Conservation (phyloP, 2,888 invertebrate species). For the Caenorhabditis virilis region DNA sequence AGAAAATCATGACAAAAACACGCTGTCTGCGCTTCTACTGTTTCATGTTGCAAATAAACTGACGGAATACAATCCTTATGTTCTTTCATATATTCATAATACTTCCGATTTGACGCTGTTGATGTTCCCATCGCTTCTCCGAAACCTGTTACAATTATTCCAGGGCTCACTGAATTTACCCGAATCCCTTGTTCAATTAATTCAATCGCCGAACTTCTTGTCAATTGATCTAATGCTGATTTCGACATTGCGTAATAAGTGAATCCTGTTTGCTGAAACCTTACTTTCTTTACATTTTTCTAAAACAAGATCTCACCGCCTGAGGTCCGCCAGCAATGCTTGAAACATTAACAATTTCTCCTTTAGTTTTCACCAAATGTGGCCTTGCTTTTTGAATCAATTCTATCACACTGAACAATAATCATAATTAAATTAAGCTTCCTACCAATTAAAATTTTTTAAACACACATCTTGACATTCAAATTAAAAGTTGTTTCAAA, state of each 20-base stretch:
- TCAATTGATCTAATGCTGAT: slow-evolving; percentile 24
- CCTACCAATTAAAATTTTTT: too few species aligned
- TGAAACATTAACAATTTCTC: slow-evolving; percentile 33
- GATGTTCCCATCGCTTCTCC: slow-evolving; percentile 10
- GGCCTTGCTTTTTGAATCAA: slow-evolving; percentile 24
- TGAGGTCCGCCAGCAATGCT: slow-evolving; percentile 31
- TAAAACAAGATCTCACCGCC: slow-evolving; percentile 11
- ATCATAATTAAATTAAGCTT: too few species aligned
- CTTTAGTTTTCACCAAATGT: slow-evolving; percentile 18
- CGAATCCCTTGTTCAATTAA: slow-evolving; percentile 9
- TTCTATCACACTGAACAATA: slow-evolving; percentile 18
- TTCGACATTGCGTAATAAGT: slow-evolving; percentile 19
- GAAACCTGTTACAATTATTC: slow-evolving; percentile 15
- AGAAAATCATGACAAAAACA: too few species aligned
- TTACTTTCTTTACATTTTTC: neutral
- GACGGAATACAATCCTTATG: slow-evolving; percentile 21
- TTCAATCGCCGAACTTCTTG: slow-evolving; percentile 15
- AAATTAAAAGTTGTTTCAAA: neutral
- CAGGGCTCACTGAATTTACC: slow-evolving; percentile 18
- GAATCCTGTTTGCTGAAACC: slow-evolving; percentile 9
- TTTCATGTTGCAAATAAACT: slow-evolving; percentile 26
- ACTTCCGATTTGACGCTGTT: neutral
- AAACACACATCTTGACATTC: slow-evolving; percentile 1
- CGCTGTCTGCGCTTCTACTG: too few species aligned
- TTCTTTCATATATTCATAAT: neutral